phyloP scores from a whole-genome alignment of 2,113 vertebrate genomes.

The Ptyas mucosa region DNA sequence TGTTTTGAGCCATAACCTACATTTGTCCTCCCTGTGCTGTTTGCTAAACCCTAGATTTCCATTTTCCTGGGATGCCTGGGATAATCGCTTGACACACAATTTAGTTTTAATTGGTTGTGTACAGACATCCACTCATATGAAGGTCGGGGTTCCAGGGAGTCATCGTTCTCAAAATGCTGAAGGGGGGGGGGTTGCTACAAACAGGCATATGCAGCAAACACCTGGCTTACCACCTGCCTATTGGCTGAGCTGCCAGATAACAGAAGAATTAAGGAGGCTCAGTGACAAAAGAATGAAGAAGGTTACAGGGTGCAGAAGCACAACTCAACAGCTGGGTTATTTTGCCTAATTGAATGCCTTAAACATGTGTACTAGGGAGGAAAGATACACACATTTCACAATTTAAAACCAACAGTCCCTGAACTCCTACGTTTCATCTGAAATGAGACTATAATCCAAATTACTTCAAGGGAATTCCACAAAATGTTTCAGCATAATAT shows the following conservation, averaged over 20 bases:
- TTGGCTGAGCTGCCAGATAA: neutral
- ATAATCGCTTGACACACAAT: neutral
- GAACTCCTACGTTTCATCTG: conserved; percentile 40
- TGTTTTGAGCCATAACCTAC: conserved; percentile 24
- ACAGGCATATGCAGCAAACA: neutral
- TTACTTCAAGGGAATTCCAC: conserved; percentile 45
- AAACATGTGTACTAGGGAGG: neutral
- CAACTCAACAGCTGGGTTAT: conserved; percentile 57
- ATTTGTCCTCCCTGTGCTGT: conserved; percentile 15
- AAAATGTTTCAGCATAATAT: conserved; percentile 37
- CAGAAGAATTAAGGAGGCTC: neutral
- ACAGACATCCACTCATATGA: neutral
- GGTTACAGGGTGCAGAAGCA: neutral
- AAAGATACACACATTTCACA: conserved; percentile 7
- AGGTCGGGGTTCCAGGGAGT: neutral
- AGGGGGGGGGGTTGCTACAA: neutral
- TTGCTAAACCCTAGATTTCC: neutral
- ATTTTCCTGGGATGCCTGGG: neutral
- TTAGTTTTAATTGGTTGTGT: neutral
- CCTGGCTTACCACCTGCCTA: neutral
- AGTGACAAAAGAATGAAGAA: neutral
- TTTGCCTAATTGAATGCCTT: conserved; percentile 48
- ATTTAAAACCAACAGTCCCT: conserved; percentile 41
- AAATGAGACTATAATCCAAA: conserved; percentile 52
- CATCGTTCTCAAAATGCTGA: neutral